These are phyloP conservation scores for Hybos culiciformis DNA, from an alignment of 2,888 invertebrate species.

Conservation along the genomic window DNA sequence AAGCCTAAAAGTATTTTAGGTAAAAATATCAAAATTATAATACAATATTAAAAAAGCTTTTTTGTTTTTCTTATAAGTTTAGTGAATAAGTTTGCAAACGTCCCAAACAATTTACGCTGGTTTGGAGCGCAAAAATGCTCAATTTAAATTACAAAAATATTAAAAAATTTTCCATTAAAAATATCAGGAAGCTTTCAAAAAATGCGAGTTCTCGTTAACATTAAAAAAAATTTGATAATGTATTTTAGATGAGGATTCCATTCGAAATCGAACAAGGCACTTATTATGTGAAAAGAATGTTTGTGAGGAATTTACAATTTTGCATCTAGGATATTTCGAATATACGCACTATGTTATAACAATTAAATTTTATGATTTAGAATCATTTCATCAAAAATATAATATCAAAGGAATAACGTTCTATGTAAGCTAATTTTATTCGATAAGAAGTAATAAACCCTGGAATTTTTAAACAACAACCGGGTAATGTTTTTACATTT, in stretches of 20 bases:
- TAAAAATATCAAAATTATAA: no score
- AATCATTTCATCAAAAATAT: constrained; percentile 71
- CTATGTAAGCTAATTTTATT: constrained; percentile 52
- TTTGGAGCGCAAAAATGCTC: no score
- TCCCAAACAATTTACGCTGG: no score
- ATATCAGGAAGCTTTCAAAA: no score
- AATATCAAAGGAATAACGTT: constrained; percentile 71
- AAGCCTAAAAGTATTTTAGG: constrained; percentile 51
- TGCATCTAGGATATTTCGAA: constrained; percentile 81
- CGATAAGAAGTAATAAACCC: background rate
- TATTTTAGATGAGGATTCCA: constrained; percentile 48
- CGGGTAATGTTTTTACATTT: background rate
- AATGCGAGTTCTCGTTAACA: no score
- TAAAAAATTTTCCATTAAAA: no score
- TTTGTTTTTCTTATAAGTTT: no score
- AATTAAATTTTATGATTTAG: constrained; percentile 69
- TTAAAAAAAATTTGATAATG: no score
- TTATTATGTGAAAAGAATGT: constrained; percentile 64
- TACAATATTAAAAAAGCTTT: no score
- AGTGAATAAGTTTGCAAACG: no score
- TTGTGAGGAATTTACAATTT: constrained; percentile 76
- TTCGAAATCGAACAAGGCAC: constrained; percentile 69
- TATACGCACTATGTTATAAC: constrained; percentile 79
- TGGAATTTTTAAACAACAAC: background rate
- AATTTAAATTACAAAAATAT: no score